These are phyloP conservation scores for Myotis vivesi DNA, from an alignment of 2,797 vertebrate genomes.

Conservation along the genomic window DNA sequence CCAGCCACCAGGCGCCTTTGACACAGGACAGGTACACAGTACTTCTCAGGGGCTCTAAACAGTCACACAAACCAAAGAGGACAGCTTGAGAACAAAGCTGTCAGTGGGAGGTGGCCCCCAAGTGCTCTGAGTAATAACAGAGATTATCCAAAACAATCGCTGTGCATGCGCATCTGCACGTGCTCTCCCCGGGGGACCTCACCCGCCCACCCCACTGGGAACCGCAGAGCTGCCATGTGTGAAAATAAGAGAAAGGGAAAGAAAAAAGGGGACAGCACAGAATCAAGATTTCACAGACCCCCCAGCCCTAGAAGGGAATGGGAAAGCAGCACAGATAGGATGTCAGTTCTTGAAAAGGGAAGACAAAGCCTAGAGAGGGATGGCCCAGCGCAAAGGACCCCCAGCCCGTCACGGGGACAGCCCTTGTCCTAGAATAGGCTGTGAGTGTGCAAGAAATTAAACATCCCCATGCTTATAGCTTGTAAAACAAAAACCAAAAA, in stretches of 20 bases:
- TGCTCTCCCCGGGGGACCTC: fast-evolving
- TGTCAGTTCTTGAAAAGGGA: fast-evolving
- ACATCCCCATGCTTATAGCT: not conserved
- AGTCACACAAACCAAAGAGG: not conserved
- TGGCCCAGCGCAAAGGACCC: not conserved
- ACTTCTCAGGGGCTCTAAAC: not conserved
- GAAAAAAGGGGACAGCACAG: not conserved
- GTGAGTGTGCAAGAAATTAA: not conserved
- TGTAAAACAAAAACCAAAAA: not conserved
- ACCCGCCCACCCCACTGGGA: not conserved
- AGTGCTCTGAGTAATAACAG: not conserved
- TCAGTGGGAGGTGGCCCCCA: not conserved
- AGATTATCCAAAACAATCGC: not conserved
- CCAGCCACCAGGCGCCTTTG: not conserved
- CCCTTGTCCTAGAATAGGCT: too few species aligned
- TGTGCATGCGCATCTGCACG: too few species aligned
- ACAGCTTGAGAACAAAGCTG: not conserved
- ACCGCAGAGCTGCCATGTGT: not conserved
- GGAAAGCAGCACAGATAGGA: fast-evolving
- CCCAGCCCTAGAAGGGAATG: not conserved
- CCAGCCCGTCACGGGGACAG: not conserved
- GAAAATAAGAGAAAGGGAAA: not conserved
- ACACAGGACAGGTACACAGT: not conserved
- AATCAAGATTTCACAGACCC: not conserved
- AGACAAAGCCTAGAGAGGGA: not conserved